phyloP scores from a whole-genome alignment of 2,888 invertebrate species.

The Mycalesis mineus region DNA sequence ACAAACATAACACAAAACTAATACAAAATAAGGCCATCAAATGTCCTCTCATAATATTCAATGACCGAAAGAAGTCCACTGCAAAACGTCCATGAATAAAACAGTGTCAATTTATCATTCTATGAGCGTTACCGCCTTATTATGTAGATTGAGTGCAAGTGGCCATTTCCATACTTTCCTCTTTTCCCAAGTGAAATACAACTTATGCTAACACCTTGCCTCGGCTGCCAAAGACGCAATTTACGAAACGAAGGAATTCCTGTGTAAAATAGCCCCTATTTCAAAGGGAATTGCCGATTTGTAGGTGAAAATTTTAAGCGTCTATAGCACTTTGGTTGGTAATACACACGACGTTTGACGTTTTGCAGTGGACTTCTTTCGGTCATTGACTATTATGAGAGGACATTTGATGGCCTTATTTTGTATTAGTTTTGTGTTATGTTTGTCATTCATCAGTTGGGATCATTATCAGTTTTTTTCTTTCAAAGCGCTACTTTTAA shows the following conservation, averaged over 20 bases:
- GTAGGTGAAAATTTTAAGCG: not conserved
- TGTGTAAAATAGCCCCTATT: slow-evolving; percentile 11
- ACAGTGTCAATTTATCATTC: slow-evolving; percentile 37
- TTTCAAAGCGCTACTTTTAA: too few species aligned
- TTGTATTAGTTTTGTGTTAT: not conserved
- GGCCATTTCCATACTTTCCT: slow-evolving; percentile 36
- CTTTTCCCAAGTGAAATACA: slow-evolving; percentile 32
- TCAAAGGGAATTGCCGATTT: not conserved
- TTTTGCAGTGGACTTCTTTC: slow-evolving; percentile 23
- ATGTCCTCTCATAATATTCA: slow-evolving; percentile 16
- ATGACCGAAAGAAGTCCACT: slow-evolving; percentile 21
- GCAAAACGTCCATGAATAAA: slow-evolving; percentile 37
- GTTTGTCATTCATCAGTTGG: too few species aligned
- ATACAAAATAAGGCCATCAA: not conserved
- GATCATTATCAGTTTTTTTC: too few species aligned
- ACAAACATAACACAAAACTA: too few species aligned
- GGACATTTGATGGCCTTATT: not conserved
- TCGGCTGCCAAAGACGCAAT: slow-evolving; percentile 9
- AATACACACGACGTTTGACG: too few species aligned
- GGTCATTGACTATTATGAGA: slow-evolving; percentile 21
- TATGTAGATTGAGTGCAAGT: slow-evolving; percentile 42
- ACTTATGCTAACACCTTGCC: slow-evolving; percentile 28
- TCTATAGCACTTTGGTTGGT: too few species aligned
- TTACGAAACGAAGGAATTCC: slow-evolving; percentile 13
- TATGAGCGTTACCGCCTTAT: slow-evolving; percentile 37